phyloP scores from a whole-genome alignment of 2,888 invertebrate genomes.

The Rhabditophanes sp. region DNA sequence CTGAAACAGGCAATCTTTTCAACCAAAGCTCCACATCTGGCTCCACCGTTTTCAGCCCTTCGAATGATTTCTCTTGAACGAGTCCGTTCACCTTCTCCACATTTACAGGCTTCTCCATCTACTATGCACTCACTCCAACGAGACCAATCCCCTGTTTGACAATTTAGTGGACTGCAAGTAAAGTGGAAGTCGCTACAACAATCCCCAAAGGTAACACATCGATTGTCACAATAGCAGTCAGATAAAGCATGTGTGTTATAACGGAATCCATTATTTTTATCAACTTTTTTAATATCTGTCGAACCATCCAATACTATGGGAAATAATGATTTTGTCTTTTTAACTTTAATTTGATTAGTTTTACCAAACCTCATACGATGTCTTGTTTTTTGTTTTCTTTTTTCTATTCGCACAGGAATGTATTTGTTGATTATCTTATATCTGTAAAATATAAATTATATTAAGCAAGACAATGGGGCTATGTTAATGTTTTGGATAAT shows the following conservation, averaged over 20 bases:
- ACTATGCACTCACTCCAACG: not conserved
- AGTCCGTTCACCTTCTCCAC: constrained; percentile 7
- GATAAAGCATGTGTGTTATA: constrained; percentile 9
- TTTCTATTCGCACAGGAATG: constrained; percentile 21
- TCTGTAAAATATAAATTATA: constrained; percentile 16
- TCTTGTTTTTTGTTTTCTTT: constrained; percentile 7
- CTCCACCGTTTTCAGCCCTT: constrained; percentile 20
- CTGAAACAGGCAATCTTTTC: constrained; percentile 27
- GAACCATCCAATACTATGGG: not conserved
- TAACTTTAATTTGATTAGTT: no score
- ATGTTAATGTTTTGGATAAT: no score
- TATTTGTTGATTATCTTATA: constrained; percentile 28
- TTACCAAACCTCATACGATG: no score
- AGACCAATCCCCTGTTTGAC: not conserved
- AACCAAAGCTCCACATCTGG: constrained; percentile 15
- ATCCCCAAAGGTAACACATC: constrained; percentile 26
- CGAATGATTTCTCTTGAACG: constrained; percentile 10
- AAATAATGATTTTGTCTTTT: no score
- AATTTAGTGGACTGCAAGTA: constrained; percentile 30
- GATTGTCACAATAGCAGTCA: constrained; percentile 35
- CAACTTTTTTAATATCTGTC: no score
- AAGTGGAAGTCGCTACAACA: constrained; percentile 36
- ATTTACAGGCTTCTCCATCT: constrained; percentile 1
- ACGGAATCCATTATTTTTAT: no score
- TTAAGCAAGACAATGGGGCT: no score